A percentile compares a stretch with the other conserved stretches of the same genome.
Evolutionary conservation across 2,797 vertebrate genomes (phyloP).

Genomic region (Rousettus madagascariensis): DNA sequence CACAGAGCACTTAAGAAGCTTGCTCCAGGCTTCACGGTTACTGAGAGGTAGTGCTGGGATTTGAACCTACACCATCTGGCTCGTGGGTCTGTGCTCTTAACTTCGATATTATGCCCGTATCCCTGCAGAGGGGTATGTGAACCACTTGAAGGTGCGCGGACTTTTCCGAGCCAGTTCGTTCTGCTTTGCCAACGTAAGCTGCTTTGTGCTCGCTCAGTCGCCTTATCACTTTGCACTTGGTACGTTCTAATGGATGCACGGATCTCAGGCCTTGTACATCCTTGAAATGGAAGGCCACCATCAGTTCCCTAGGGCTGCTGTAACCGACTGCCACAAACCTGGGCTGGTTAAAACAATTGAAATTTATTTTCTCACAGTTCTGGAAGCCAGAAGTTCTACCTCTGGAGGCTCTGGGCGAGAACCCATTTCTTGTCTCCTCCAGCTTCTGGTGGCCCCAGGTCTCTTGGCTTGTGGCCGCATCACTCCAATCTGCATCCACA

Average conservation of each 20-base stretch:
- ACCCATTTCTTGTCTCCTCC: background rate
- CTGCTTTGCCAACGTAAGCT: background rate
- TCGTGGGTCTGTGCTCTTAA: background rate
- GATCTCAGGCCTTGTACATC: background rate
- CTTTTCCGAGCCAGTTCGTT: background rate
- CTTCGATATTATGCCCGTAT: fast-evolving
- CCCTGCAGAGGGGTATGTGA: background rate
- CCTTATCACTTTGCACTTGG: background rate
- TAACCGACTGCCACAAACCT: background rate
- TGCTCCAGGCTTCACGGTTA: background rate
- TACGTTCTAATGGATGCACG: fast-evolving
- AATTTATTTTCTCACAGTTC: background rate
- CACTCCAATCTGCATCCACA: background rate
- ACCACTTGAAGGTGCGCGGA: background rate
- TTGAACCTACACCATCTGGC: background rate
- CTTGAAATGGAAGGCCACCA: background rate
- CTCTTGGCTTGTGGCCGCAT: background rate
- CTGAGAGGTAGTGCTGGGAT: background rate
- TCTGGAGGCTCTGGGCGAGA: background rate
- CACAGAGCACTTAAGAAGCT: background rate
- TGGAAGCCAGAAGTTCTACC: background rate
- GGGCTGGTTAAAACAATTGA: background rate
- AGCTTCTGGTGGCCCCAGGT: background rate
- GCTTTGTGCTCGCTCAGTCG: background rate
- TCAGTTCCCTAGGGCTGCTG: background rate